Evolutionary conservation across 2,888 invertebrate genomes (phyloP).

Genomic region (Slavum lentiscoides): DNA sequence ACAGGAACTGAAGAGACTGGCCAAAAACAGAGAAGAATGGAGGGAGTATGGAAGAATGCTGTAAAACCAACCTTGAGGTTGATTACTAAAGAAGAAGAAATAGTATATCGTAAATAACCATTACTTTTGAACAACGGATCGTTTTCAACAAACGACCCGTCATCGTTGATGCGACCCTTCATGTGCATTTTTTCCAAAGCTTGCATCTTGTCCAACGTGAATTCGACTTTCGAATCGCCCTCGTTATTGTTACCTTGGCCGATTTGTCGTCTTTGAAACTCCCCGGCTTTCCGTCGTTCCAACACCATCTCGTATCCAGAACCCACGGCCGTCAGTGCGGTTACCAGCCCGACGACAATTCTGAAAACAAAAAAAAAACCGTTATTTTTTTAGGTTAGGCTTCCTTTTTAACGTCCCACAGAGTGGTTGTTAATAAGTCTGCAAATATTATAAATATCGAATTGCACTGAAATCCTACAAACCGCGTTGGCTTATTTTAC

Average conservation of each 20-base stretch:
- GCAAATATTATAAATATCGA: too few relatives aligned
- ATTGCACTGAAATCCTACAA: too few relatives aligned
- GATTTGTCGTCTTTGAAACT: constrained; percentile 53
- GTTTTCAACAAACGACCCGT: background rate
- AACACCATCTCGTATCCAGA: constrained; percentile 69
- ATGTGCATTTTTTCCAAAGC: constrained; percentile 55
- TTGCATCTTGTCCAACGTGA: constrained; percentile 60
- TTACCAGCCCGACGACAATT: constrained; percentile 63
- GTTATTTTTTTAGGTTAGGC: background rate
- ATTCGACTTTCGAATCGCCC: constrained; percentile 58
- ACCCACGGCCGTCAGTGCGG: constrained; percentile 67
- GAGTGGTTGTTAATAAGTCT: too few relatives aligned
- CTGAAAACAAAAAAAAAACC: constrained; percentile 60
- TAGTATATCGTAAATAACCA: too few relatives aligned
- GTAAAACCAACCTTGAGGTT: too few relatives aligned
- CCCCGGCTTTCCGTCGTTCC: constrained; percentile 54
- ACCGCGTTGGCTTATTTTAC: too few relatives aligned
- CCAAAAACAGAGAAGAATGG: too few relatives aligned
- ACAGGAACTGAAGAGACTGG: too few relatives aligned
- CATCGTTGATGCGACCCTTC: constrained; percentile 13
- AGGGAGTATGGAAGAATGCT: too few relatives aligned
- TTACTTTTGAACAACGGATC: constrained; percentile 36
- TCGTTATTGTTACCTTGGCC: constrained; percentile 57
- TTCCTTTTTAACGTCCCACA: too few relatives aligned
- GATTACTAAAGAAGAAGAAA: too few relatives aligned